Evolutionary conservation across 2,888 invertebrate genomes (phyloP), one percentile per base, ranked within the genome.

Genomic region (Hemicrepidius hirtus): DNA sequence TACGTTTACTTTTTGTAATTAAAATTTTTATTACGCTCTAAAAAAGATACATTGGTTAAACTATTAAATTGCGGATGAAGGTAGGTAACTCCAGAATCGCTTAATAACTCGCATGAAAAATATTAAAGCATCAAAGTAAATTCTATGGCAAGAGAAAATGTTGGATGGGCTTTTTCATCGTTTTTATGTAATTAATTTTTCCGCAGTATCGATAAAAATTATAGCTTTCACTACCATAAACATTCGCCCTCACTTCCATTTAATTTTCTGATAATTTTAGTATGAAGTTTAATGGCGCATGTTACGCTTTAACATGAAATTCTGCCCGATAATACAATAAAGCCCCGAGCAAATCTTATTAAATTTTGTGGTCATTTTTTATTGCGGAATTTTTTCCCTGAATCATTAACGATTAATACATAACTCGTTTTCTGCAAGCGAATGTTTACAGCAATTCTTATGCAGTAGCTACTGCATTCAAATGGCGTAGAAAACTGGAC

Each of bases 201-300:
- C 40, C 10, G 59, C 20, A 69, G 63, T 55, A 55, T 71, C 66
- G 59, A 68, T 73, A 69, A 73, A 73, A 73, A 68, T 69, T 46
- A 68, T 68, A 40, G 72, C 72, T 65, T 67, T 67, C 59, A 57
- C 66, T 41, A 64, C 28, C 73, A 73, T 68, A 72, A 72, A 72
- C 72, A 72, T 62, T 49, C 60, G 66, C 63, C 63, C 67, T 63
- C 60, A 53, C 57, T 62, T 66, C 68, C 73, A 73, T 73, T 68
- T 60, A 73, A 73, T 73, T 68, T 65, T 46, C 68, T 68, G 73
- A 73, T 73, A 73, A 73, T 73, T 73, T 73, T 44, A 65, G 68
- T 68, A 73, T 65, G 64, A 65, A 73, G 53, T 68, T 73, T 73
- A 73, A 73, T 73, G 73, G 68, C 65, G 68, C 66, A 73, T 73